Evolutionary conservation across 1,140 invertebrate genomes (phyloP), one percentile per base, ranked within the genome.

Genomic region (Diorhabda carinulata): DNA sequence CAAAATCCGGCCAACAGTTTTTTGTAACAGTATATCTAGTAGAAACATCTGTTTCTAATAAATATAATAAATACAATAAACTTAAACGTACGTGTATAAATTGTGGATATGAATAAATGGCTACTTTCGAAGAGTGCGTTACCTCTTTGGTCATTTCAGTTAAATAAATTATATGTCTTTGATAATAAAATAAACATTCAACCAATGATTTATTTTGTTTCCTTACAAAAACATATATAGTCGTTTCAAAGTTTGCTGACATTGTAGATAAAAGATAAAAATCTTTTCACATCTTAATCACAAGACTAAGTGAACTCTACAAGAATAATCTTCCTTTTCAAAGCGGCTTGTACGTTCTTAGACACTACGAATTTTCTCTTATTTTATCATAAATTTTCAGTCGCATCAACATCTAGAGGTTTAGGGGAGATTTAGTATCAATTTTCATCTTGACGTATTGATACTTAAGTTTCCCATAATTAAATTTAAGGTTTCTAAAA

Each of bases 241-340:
- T 52, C 47, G 47, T 6, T 2, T 52, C 9, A 52, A 52, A 52
- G 47, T 52, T 52, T 52, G 47, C 2, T 52, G 47, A 52, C 47
- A 52, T 52, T 9, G 47, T 52, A 52, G 47, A 52, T 52, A 52
- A 52, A 62, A 62, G 61, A 62, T 62, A 45, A 43, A 62, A 62
- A 62, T 62, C 61, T 62, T n/a, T n/a, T 62, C 61, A 62, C 7
- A 43, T 62, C 61, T 62, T 62, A 42, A 62, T 62, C 61, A 62
- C 40, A 62, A 62, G 61, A 43, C 61, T 62, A 62, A 62, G 61
- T 62, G 43, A 62, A 62, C 7, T 9, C 43, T 45, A 40, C 43
- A 9, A 62, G 41, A 62, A 43, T 62, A 62, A 62, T 62, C n/a
- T 62, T 43, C 43, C 43, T 40, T 62, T 42, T 43, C 5, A n/a